Conservation (phyloP, 2,888 invertebrate species). For the Rotaria magnacalcarata region DNA sequence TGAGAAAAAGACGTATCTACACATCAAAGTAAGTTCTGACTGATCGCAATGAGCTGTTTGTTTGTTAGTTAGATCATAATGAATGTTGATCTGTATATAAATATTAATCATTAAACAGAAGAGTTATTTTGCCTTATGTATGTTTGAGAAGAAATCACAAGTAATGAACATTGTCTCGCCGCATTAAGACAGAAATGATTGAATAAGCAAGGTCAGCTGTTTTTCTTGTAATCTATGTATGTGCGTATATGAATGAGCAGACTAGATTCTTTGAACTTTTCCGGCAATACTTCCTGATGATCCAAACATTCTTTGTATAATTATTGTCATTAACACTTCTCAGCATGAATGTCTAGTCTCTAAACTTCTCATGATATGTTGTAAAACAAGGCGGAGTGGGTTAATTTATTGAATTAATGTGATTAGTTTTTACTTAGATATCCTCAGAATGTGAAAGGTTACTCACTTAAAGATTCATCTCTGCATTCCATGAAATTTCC, state of each 20-base stretch:
- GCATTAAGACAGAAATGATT: background rate
- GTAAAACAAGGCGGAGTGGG: background rate
- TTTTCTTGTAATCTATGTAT: background rate
- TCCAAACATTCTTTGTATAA: background rate
- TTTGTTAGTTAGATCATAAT: background rate
- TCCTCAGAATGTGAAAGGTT: background rate
- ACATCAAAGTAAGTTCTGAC: background rate
- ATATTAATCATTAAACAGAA: too few species aligned
- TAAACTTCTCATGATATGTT: background rate
- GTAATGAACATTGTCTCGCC: too few species aligned
- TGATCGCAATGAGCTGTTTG: background rate
- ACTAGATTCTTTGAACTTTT: background rate
- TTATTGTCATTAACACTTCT: conserved; percentile 13
- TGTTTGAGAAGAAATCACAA: background rate
- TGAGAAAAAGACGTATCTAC: background rate
- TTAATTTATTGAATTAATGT: background rate
- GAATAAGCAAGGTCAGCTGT: conserved; percentile 20
- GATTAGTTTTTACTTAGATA: background rate
- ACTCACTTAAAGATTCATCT: background rate
- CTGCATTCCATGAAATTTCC: background rate
- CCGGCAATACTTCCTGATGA: background rate
- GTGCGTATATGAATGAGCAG: background rate
- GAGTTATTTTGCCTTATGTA: background rate
- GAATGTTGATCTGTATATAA: background rate
- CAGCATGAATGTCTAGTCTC: conserved; percentile 13